phyloP scores from a whole-genome alignment of 2,888 invertebrate genomes.

The Acanthococcus lagerstroemiae region DNA sequence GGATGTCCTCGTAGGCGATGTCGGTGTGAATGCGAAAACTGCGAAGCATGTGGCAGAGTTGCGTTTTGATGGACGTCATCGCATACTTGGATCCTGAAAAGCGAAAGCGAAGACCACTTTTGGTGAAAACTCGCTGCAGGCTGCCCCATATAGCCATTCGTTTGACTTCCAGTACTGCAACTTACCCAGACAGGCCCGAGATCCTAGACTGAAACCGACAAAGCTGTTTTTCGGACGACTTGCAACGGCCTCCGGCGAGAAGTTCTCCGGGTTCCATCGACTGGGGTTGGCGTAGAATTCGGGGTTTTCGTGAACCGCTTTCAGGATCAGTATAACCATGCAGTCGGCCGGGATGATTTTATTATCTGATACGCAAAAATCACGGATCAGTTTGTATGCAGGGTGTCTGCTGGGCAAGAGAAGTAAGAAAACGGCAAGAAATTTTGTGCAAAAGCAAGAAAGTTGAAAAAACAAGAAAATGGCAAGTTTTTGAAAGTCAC shows the following conservation, averaged over 20 bases:
- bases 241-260: not conserved
- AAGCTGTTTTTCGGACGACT: not conserved
- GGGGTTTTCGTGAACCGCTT: slow-evolving; percentile 2
- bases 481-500: too few species aligned
- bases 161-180: not conserved
- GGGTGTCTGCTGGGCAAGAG: too few species aligned
- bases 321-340: not conserved
- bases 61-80: slow-evolving; percentile 9
- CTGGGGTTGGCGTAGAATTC: not conserved
- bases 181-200: slow-evolving; percentile 2
- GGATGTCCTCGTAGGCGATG: not conserved
- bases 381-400: too few species aligned
- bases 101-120: not conserved
- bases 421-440: too few species aligned
- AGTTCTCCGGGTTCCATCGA: slow-evolving; percentile 1
- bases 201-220: slow-evolving; percentile 1
- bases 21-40: not conserved
- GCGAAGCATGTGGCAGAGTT: not conserved
- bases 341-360: slow-evolving; percentile 1
- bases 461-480: too few species aligned
- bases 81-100: slow-evolving; percentile 8
- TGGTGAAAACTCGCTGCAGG: too few species aligned
- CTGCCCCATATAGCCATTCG: too few species aligned
- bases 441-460: too few species aligned
- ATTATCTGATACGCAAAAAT: too few species aligned